Percentiles rank a stretch among this genome's conserved stretches.
Conservation (phyloP, 2,888 invertebrate genomes). For the Agriopis marginaria region DNA sequence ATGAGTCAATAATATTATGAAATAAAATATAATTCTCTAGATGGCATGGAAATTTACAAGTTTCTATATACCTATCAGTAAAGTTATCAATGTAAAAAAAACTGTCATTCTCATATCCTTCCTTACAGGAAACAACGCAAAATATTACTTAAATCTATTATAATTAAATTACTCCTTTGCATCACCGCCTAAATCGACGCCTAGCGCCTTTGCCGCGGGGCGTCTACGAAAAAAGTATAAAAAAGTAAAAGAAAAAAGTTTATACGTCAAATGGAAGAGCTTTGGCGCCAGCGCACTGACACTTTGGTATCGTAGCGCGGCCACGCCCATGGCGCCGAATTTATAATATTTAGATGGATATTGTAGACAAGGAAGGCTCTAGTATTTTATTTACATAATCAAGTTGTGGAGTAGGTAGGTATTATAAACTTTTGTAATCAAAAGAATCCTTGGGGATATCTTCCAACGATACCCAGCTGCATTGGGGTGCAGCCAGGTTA, state of each 20-base stretch:
- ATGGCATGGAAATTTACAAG: too few relatives aligned
- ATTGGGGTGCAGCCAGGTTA: too few relatives aligned
- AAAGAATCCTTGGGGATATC: too few relatives aligned
- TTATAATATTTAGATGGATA: background rate
- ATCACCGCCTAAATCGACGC: constrained; percentile 38
- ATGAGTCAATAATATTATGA: too few relatives aligned
- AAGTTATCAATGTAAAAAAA: too few relatives aligned
- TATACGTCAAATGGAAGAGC: constrained; percentile 70
- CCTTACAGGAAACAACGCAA: constrained; percentile 38
- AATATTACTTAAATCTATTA: constrained; percentile 51
- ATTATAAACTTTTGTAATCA: too few relatives aligned
- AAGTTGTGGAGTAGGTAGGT: too few relatives aligned
- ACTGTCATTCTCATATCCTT: background rate
- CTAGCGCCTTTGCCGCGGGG: constrained; percentile 65
- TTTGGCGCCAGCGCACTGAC: constrained; percentile 81
- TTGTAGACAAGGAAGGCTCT: too few relatives aligned
- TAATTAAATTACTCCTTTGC: constrained; percentile 54
- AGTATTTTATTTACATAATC: too few relatives aligned
- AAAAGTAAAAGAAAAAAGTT: constrained; percentile 60
- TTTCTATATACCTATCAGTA: too few relatives aligned
- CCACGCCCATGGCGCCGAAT: constrained; percentile 72
- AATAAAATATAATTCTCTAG: too few relatives aligned
- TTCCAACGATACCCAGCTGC: too few relatives aligned
- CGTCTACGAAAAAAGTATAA: constrained; percentile 57
- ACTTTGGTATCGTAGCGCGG: constrained; percentile 56